Evolutionary conservation across 2,113 vertebrate genomes (phyloP).

Genomic region (Collichthys lucidus): DNA sequence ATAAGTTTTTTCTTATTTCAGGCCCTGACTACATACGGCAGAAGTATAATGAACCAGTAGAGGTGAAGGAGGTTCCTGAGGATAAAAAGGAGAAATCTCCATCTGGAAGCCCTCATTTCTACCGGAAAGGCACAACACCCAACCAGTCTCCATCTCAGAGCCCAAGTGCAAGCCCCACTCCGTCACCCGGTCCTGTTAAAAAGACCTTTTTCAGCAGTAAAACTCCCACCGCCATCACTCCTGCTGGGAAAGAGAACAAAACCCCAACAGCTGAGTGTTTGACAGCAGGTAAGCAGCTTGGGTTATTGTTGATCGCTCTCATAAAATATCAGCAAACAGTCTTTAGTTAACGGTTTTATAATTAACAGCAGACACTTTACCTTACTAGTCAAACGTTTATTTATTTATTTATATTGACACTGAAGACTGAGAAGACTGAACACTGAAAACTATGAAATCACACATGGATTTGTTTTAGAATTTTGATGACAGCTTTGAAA

Average conservation of each 20-base stretch:
- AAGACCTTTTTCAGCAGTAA: conserved; percentile 84
- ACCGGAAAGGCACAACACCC: conserved; percentile 96
- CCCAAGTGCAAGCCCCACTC: conserved; percentile 83
- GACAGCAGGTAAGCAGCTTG: conserved; percentile 63
- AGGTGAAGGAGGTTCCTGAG: conserved; percentile 87
- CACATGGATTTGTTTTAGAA: too few species aligned
- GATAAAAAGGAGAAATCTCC: conserved; percentile 90
- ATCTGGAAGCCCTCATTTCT: conserved; percentile 95
- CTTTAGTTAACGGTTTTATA: not conserved
- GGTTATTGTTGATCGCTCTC: not conserved
- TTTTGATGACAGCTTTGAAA: too few species aligned
- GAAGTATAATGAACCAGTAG: conserved; percentile 89
- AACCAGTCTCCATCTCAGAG: conserved; percentile 87
- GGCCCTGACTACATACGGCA: conserved; percentile 96
- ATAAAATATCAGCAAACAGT: not conserved
- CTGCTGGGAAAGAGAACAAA: conserved; percentile 85
- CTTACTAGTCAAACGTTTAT: too few species aligned
- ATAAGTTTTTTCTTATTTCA: conserved; percentile 70
- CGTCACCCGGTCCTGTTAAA: conserved; percentile 82
- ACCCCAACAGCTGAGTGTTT: conserved; percentile 79
- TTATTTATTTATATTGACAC: too few species aligned
- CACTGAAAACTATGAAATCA: too few species aligned
- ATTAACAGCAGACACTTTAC: not conserved
- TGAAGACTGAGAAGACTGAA: too few species aligned
- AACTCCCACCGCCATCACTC: not conserved